Evolutionary conservation across 2,113 vertebrate species (phyloP), one percentile per base, ranked within the genome.

Genomic region (Phrynocephalus versicolor): DNA sequence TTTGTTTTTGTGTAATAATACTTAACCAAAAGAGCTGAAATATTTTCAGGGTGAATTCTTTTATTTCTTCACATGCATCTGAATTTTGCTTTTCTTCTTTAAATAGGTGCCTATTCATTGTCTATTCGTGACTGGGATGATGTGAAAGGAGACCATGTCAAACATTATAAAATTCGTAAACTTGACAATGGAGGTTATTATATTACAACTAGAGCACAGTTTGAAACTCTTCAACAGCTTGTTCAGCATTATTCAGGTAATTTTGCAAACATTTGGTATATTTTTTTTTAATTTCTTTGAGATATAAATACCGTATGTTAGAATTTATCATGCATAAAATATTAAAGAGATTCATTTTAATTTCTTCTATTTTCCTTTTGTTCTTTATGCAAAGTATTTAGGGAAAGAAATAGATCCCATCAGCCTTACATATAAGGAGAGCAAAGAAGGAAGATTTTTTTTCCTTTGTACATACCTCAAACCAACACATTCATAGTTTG

Each of bases 161-260:
- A 99, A 92, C 98, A 99, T 96, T 99, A 99, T 94, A 99, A 99
- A 96, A 99, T 99, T 89, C 97, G 98, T 65, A 99, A 99, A 92
- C 97, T 99, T 95, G 98, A 99, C 95, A 99, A 97, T 65, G 98
- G 98, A 6, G 98, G 98, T 41, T 99, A 98, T 95, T 99, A 99
- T 89, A 99, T 99, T 92, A 99, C 98, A 92, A 99, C 98, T 85
- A 97, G 98, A 87, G 98, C 98, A 89, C 98, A 99, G 92, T 99
- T 99, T 92, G 97, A 99, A 92, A 98, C 97, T 0, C 97, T 99
- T 86, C 98, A 98, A 95, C 98, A 98, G 92, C 97, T 99, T 84
- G 98, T 99, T 83, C 97, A 98, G 83, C 98, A 99, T 94, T 99
- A 99, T 91, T 98, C 98, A 96, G 98, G 98, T 99, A 97, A 97